These are phyloP conservation scores for Diplolepis rosae DNA, from an alignment of 2,888 invertebrate species.

Conservation along the genomic window DNA sequence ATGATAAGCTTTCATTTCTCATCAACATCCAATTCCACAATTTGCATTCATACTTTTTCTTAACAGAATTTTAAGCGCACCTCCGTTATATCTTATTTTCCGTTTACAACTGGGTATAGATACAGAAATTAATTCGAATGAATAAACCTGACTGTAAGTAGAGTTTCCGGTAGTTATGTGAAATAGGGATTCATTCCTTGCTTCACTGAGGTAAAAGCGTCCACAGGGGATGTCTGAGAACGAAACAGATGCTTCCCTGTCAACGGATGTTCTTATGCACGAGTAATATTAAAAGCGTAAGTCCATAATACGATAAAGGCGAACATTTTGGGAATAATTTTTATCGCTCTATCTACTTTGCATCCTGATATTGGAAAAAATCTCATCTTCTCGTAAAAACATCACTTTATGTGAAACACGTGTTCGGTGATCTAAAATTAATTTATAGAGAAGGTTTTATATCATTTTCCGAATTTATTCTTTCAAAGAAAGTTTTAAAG, in stretches of 20 bases:
- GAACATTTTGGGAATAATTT: conserved; percentile 19
- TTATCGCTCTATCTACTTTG: conserved; percentile 25
- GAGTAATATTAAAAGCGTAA: conserved; percentile 28
- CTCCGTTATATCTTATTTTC: not conserved
- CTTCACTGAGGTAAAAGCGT: conserved; percentile 35
- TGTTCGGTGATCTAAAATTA: not conserved
- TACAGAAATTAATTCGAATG: not conserved
- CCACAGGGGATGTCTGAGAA: conserved; percentile 45
- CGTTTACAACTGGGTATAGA: not conserved
- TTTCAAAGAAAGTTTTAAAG: not conserved
- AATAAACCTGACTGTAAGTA: not conserved
- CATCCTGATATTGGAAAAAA: conserved; percentile 11
- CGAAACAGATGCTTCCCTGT: conserved; percentile 26
- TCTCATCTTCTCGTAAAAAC: not conserved
- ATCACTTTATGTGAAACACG: conserved; percentile 6
- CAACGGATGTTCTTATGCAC: conserved; percentile 24
- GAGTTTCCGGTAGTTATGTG: not conserved
- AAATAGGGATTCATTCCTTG: not conserved
- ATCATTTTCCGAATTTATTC: not conserved
- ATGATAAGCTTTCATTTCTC: conserved; percentile 4
- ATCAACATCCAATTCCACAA: not conserved
- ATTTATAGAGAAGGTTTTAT: not conserved
- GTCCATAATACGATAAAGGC: conserved; percentile 27
- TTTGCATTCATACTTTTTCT: not conserved
- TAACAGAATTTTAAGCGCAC: not conserved